Evolutionary conservation across 2,797 vertebrate species (phyloP).

Genomic region (Leptodactylus fallax): DNA sequence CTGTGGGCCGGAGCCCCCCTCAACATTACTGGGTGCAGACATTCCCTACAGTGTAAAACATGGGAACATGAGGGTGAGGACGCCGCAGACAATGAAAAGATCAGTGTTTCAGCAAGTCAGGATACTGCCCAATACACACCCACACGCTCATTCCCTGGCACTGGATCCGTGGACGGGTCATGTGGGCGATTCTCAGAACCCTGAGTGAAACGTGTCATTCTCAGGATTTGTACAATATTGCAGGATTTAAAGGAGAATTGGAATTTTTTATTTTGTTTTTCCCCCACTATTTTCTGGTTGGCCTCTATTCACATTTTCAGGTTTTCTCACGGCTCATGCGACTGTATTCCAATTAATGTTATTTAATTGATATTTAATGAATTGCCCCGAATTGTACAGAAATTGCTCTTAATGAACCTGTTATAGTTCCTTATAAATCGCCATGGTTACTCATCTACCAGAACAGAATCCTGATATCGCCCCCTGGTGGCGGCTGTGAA

Average conservation of each 20-base stretch:
- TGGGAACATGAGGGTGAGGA: neutral
- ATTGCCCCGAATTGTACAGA: no score
- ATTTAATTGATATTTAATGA: no score
- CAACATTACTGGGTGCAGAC: neutral
- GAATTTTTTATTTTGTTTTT: neutral
- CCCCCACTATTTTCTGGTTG: neutral
- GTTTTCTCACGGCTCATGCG: no score
- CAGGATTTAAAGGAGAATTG: neutral
- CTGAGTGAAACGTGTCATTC: neutral
- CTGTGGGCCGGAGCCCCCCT: neutral
- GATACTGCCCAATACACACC: slow-evolving; percentile 10
- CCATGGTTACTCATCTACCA: no score
- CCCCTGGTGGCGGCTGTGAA: slow-evolving; percentile 10
- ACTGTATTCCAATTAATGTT: no score
- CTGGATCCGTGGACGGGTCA: neutral
- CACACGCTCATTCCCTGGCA: slow-evolving; percentile 35
- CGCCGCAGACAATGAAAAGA: neutral
- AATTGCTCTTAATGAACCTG: no score
- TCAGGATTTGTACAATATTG: neutral
- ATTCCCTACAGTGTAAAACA: neutral
- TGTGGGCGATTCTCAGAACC: neutral
- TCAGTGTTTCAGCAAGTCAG: slow-evolving; percentile 2
- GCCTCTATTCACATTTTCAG: no score
- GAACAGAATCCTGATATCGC: neutral
- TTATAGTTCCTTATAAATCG: no score